These are phyloP conservation scores for Tyrannus savana DNA, from an alignment of 2,113 vertebrate species.

Conservation along the genomic window DNA sequence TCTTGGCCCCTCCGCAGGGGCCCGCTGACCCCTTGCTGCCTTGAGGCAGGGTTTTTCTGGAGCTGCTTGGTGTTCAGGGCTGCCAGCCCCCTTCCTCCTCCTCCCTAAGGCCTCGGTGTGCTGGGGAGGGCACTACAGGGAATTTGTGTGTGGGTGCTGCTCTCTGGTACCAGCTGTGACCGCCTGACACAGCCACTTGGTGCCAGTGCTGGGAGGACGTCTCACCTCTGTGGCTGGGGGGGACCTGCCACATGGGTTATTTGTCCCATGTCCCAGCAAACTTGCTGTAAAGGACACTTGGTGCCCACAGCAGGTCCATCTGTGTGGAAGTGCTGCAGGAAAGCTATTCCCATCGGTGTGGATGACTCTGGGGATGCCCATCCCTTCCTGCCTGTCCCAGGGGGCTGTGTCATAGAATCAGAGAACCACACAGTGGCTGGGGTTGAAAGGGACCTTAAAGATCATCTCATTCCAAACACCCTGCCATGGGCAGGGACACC, in stretches of 20 bases:
- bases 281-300: background rate
- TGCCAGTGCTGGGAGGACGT: background rate
- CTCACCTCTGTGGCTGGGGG: accelerated
- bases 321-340: background rate
- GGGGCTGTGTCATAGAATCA: background rate
- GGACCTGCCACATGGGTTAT: background rate
- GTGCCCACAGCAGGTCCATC: accelerated
- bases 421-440: background rate
- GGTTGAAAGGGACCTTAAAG: background rate
- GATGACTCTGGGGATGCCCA: background rate
- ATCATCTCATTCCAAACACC: background rate
- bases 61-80: background rate
- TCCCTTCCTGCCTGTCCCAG: background rate
- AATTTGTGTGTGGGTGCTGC: background rate
- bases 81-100: background rate
- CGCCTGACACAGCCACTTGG: background rate
- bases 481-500: background rate
- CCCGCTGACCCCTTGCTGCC: background rate
- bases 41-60: background rate
- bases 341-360: background rate
- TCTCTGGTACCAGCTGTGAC: background rate
- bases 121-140: background rate
- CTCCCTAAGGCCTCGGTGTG: background rate
- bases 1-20: background rate
- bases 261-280: background rate